phyloP scores from a whole-genome alignment of 2,888 invertebrate genomes.

The Volucella inflata region DNA sequence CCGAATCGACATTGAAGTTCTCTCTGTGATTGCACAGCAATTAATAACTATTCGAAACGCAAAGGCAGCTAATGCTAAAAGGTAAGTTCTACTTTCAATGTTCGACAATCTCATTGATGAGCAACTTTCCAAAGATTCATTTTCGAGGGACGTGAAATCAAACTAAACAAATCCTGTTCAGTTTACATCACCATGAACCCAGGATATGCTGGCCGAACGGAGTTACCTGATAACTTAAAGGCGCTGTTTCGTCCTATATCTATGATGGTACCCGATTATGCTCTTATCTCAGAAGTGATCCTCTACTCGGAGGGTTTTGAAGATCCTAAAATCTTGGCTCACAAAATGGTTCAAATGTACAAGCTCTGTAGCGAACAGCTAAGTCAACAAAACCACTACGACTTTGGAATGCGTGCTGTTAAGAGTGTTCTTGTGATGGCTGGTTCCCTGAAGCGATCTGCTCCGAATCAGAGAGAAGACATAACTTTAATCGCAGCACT shows the following conservation, averaged over 20 bases:
- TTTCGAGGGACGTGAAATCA: constrained; percentile 95
- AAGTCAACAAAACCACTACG: constrained; percentile 96
- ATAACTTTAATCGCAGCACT: constrained; percentile 93
- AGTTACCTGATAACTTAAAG: constrained; percentile 94
- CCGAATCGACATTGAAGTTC: constrained; percentile 94
- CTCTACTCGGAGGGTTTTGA: constrained; percentile 97
- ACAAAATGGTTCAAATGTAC: constrained; percentile 97
- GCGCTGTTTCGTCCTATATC: constrained; percentile 93
- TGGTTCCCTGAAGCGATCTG: constrained; percentile 92
- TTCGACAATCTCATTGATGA: not conserved
- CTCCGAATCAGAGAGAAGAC: constrained; percentile 93
- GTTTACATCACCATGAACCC: constrained; percentile 97
- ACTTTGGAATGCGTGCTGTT: constrained; percentile 97
- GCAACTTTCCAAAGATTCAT: constrained; percentile 86
- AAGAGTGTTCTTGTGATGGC: constrained; percentile 97
- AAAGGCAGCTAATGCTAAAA: constrained; percentile 87
- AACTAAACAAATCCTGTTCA: constrained; percentile 90
- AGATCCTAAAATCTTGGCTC: constrained; percentile 92
- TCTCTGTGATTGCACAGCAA: constrained; percentile 95
- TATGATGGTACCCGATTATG: constrained; percentile 97
- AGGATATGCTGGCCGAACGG: constrained; percentile 94
- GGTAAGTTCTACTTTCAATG: constrained; percentile 76
- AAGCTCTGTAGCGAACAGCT: constrained; percentile 95
- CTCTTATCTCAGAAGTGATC: constrained; percentile 94
- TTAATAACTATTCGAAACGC: constrained; percentile 94